Evolutionary conservation across 2,888 invertebrate genomes (phyloP).

Genomic region (Ametastegia equiseti): DNA sequence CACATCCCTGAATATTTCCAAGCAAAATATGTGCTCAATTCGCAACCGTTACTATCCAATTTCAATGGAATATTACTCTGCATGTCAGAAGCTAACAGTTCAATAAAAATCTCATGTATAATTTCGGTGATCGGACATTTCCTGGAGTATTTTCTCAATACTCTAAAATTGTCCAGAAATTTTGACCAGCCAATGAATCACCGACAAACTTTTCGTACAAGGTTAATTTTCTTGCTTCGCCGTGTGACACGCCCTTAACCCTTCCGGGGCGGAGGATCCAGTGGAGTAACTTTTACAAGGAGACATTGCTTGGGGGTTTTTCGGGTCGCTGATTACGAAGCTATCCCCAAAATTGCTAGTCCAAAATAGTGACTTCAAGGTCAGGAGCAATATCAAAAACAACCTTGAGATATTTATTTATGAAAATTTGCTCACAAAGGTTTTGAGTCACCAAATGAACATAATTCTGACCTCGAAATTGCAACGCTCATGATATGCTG

Average conservation of each 20-base stretch:
- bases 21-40: background rate
- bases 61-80: too few species aligned
- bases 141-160: background rate
- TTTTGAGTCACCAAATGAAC: too few species aligned
- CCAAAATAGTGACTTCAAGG: background rate
- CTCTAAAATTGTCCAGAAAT: background rate
- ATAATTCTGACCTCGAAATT: too few species aligned
- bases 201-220: background rate
- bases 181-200: background rate
- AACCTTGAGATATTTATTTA: background rate
- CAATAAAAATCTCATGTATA: too few species aligned
- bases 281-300: background rate
- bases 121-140: background rate
- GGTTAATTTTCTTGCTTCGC: background rate
- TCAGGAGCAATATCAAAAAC: background rate
- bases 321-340: constrained; percentile 11
- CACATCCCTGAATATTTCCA: background rate
- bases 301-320: background rate
- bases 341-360: background rate
- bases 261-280: background rate
- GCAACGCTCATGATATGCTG: too few species aligned
- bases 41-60: too few species aligned
- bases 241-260: background rate
- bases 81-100: too few species aligned
- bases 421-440: too few species aligned